phyloP scores from a whole-genome alignment of 92 coral and sea anemone species.

The Blastomussa wellsi region DNA sequence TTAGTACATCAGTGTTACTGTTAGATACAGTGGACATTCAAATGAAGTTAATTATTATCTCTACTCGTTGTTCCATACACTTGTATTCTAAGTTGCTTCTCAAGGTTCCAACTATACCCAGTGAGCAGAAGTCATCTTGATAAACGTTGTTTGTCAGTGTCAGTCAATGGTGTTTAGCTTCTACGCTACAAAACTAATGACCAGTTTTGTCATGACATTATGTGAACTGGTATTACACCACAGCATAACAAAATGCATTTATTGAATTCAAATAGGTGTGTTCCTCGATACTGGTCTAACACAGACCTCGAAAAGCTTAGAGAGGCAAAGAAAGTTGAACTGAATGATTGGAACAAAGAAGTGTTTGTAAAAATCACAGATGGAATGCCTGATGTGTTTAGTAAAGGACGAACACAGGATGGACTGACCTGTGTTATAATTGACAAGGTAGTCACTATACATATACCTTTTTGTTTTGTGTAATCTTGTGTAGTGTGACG shows the following conservation, averaged over 20 bases:
- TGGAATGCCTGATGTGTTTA: constrained; percentile 62
- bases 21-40: background rate
- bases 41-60: background rate
- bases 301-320: constrained; percentile 74
- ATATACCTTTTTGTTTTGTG: background rate
- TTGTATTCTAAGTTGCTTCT: background rate
- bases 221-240: background rate
- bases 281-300: constrained; percentile 93
- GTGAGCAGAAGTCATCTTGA: no score
- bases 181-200: no score
- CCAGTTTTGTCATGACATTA: no score
- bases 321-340: constrained; percentile 89
- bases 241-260: background rate
- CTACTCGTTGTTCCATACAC: background rate
- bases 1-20: no score
- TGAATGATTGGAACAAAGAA: constrained; percentile 81
- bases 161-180: no score
- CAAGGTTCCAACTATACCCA: background rate
- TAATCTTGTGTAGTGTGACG: background rate
- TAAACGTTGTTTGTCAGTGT: no score
- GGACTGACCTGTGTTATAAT: constrained; percentile 84
- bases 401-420: constrained; percentile 75
- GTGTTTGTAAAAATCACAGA: constrained; percentile 63
- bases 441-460: constrained; percentile 65
- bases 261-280: constrained; percentile 57